phyloP scores from a whole-genome alignment of 1,140 invertebrate species.

The Drosophila sproati region DNA sequence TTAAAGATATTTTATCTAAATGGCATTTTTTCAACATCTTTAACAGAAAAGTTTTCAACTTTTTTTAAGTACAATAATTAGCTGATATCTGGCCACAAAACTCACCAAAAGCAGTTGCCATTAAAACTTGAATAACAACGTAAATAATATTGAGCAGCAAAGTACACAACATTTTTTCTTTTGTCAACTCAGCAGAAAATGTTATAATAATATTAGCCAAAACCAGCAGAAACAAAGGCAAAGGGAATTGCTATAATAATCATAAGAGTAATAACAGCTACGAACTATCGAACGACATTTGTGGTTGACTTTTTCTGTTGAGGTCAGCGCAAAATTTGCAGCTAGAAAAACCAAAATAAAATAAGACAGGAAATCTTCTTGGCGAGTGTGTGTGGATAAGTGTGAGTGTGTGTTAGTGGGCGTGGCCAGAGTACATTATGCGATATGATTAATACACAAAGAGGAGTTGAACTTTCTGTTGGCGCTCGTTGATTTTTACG shows the following conservation, averaged over 20 bases:
- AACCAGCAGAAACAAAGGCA: slow-evolving; percentile 14
- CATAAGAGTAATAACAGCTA: slow-evolving; percentile 36
- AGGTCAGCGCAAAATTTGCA: slow-evolving; percentile 41
- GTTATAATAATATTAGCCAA: slow-evolving; percentile 41
- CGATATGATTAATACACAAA: slow-evolving; percentile 39
- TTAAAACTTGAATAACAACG: slow-evolving; percentile 48
- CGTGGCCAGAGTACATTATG: slow-evolving; percentile 34
- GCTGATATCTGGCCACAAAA: slow-evolving; percentile 35
- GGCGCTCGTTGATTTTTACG: slow-evolving; percentile 40
- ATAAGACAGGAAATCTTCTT: slow-evolving; percentile 23
- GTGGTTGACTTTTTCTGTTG: slow-evolving; percentile 31
- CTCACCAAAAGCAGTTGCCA: slow-evolving; percentile 36
- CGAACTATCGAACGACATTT: slow-evolving; percentile 45
- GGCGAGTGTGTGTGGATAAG: slow-evolving; percentile 13
- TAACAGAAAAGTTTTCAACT: not conserved
- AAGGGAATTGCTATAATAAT: slow-evolving; percentile 9
- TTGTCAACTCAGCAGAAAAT: slow-evolving; percentile 60
- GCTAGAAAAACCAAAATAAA: slow-evolving; percentile 11
- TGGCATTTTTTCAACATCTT: too few species aligned
- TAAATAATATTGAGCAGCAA: slow-evolving; percentile 38
- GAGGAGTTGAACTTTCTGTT: slow-evolving; percentile 26
- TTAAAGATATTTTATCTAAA: not conserved
- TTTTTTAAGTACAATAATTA: slow-evolving; percentile 32
- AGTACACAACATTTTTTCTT: slow-evolving; percentile 35
- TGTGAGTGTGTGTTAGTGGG: slow-evolving; percentile 18